Evolutionary conservation across 2,113 vertebrate species (phyloP).

Genomic region (Cavia porcellus): DNA sequence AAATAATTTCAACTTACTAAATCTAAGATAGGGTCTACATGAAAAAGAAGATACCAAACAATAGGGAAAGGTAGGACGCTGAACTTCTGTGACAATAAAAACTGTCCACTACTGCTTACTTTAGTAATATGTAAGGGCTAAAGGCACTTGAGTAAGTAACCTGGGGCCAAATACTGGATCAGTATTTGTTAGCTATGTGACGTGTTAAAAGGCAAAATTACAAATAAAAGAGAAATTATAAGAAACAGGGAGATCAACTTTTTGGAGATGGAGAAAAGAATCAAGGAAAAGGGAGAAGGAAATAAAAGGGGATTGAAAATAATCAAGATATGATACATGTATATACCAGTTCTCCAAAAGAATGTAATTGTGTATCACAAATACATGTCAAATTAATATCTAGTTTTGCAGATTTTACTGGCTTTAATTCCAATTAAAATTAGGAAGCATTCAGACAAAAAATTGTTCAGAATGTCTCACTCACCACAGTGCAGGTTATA

Average conservation of each 20-base stretch:
- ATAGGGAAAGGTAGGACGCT: neutral
- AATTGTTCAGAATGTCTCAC: neutral
- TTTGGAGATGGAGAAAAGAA: neutral
- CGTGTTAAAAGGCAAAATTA: neutral
- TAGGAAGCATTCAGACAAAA: neutral
- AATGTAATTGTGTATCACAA: neutral
- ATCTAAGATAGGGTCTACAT: neutral
- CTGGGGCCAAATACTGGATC: neutral
- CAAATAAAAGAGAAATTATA: neutral
- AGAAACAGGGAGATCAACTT: neutral
- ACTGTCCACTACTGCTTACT: neutral
- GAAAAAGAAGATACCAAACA: neutral
- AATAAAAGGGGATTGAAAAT: neutral
- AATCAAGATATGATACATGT: neutral
- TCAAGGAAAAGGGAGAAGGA: neutral
- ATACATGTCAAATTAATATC: neutral
- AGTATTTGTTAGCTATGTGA: neutral
- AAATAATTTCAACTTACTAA: neutral
- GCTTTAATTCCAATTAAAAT: neutral
- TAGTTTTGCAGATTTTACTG: neutral
- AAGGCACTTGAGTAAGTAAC: neutral
- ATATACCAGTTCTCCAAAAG: neutral
- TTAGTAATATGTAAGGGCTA: neutral
- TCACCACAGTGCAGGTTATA: neutral
- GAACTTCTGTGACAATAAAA: neutral